Evolutionary conservation across 23 tunicate genomes (phyloP).

Genomic region (Ciona savignyi): DNA sequence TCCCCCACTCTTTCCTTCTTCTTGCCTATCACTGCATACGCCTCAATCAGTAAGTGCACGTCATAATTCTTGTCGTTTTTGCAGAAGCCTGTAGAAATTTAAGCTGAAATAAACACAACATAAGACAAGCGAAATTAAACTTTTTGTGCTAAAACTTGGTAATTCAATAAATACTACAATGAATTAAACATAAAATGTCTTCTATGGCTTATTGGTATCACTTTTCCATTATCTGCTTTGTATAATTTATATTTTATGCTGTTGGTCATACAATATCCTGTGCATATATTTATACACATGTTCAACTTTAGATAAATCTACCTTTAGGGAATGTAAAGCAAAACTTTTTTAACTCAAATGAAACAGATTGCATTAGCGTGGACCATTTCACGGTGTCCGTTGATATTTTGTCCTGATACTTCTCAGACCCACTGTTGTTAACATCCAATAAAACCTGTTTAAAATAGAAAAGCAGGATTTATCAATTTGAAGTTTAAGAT

Average conservation of each 20-base stretch:
- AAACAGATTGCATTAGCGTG: constrained; percentile 16
- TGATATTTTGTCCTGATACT: neutral
- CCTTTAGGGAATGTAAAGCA: constrained; percentile 64
- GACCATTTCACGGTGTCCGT: constrained; percentile 61
- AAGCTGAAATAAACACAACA: neutral
- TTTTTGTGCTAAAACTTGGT: neutral
- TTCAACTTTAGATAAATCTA: neutral
- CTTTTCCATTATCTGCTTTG: too few species aligned
- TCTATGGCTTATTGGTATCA: too few species aligned
- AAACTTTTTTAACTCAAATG: constrained; percentile 22
- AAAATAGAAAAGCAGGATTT: neutral
- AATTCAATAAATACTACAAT: neutral
- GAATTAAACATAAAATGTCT: too few species aligned
- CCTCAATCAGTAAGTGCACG: constrained; percentile 64
- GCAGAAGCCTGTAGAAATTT: constrained; percentile 52
- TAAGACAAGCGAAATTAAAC: neutral
- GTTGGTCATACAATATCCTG: too few species aligned
- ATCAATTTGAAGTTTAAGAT: neutral
- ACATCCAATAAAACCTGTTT: constrained; percentile 47
- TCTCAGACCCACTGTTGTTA: constrained; percentile 30
- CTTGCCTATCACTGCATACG: constrained; percentile 9
- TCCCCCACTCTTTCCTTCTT: constrained; percentile 43
- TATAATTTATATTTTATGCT: too few species aligned
- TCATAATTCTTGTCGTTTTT: constrained; percentile 88
- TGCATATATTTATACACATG: too few species aligned